A percentile compares a stretch with the other conserved stretches of the same genome.
These are phyloP conservation scores for Diorhabda elongata DNA, from an alignment of 1,140 invertebrate species.

Conservation along the genomic window DNA sequence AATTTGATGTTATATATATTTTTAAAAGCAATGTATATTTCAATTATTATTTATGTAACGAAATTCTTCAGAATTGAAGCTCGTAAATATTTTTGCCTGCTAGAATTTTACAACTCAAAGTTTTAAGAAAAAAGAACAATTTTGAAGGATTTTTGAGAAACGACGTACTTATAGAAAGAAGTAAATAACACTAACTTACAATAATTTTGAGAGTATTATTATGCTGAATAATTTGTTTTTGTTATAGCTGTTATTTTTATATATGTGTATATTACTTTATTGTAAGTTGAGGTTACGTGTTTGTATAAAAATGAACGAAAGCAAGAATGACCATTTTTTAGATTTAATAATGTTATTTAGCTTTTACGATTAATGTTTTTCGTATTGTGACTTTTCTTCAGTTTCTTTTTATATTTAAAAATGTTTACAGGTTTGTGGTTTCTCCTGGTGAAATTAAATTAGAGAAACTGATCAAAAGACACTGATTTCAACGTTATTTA, in stretches of 20 bases:
- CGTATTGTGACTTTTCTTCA: conserved; percentile 8
- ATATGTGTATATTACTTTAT: conserved; percentile 36
- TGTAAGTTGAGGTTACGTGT: conserved; percentile 40
- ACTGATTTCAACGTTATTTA: conserved; percentile 23
- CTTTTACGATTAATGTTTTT: conserved; percentile 28
- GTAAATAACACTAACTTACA: conserved; percentile 31
- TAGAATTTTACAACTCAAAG: conserved; percentile 14
- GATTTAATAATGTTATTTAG: conserved; percentile 32
- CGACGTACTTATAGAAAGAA: conserved; percentile 33
- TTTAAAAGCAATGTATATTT: conserved; percentile 23
- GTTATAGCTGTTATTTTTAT: conserved; percentile 42
- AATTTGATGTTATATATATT: conserved; percentile 9
- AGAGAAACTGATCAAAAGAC: conserved; percentile 15
- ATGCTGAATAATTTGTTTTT: conserved; percentile 31
- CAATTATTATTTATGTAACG: conserved; percentile 7
- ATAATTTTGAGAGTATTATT: conserved; percentile 26
- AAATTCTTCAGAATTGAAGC: conserved; percentile 3
- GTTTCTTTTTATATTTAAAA: conserved; percentile 8
- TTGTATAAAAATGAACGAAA: conserved; percentile 38
- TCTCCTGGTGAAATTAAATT: conserved; percentile 24
- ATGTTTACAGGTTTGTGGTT: conserved; percentile 37
- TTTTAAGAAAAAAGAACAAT: conserved; percentile 9
- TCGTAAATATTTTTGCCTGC: conserved; percentile 24
- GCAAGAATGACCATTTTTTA: conserved; percentile 25
- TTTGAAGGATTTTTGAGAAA: conserved; percentile 5